A percentile compares a stretch with the other conserved stretches of the same genome.
Conservation (phyloP, 2,113 vertebrate genomes). For the Myrmecobius fasciatus region DNA sequence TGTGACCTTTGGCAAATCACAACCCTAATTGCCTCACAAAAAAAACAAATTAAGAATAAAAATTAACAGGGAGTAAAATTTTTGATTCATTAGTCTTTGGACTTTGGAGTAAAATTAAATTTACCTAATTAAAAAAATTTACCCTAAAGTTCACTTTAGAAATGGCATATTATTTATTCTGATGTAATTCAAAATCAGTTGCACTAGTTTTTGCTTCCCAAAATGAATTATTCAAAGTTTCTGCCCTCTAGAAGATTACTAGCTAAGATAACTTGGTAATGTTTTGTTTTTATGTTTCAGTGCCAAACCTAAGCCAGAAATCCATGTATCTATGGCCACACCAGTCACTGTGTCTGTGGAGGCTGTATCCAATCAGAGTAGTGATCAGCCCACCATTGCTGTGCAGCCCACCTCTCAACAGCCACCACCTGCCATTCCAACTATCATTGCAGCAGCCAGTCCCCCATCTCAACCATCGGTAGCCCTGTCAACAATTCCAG, state of each 20-base stretch:
- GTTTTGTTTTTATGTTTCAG: slow-evolving; percentile 81
- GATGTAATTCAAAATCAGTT: neutral
- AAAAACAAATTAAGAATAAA: neutral
- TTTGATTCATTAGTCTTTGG: neutral
- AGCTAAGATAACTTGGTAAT: neutral
- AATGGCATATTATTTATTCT: neutral
- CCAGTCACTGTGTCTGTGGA: slow-evolving; percentile 93
- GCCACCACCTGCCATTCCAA: slow-evolving; percentile 91
- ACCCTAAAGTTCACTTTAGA: slow-evolving; percentile 37
- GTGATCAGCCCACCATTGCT: slow-evolving; percentile 88
- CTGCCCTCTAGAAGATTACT: neutral
- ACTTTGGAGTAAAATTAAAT: slow-evolving; percentile 6
- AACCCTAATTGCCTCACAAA: neutral
- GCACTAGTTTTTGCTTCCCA: neutral
- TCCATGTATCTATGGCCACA: slow-evolving; percentile 93
- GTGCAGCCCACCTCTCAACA: slow-evolving; percentile 89
- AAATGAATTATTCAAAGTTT: slow-evolving; percentile 18
- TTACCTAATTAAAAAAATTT: neutral
- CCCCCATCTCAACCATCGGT: slow-evolving; percentile 91
- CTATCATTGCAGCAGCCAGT: slow-evolving; percentile 89
- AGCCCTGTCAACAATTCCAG: slow-evolving; percentile 89
- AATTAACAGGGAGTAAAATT: neutral
- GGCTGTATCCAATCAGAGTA: slow-evolving; percentile 88
- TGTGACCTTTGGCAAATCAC: too few species aligned
- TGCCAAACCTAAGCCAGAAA: slow-evolving; percentile 94